phyloP scores from a whole-genome alignment of 2,888 invertebrate genomes.

The Tetramorium bicarinatum region DNA sequence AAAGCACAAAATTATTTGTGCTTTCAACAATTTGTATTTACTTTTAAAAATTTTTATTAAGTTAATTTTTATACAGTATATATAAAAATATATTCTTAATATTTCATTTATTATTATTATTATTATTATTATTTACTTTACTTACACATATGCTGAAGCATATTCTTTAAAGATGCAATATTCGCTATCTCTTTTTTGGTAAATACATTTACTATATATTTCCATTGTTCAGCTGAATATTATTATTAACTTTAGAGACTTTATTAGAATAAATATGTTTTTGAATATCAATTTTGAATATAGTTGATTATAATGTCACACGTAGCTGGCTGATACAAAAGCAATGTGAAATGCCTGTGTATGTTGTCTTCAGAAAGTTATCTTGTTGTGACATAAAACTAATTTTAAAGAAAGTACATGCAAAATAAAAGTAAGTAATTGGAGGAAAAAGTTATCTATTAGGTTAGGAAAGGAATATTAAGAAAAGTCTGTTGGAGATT shows the following conservation, averaged over 20 bases:
- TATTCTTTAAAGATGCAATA: neutral
- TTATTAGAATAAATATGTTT: neutral
- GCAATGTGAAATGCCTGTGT: neutral
- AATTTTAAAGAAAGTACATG: slow-evolving; percentile 4
- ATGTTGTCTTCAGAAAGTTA: neutral
- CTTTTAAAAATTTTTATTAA: neutral
- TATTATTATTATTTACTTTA: neutral
- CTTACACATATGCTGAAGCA: neutral
- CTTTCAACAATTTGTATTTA: neutral
- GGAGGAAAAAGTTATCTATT: neutral
- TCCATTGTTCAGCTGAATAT: neutral
- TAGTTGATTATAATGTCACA: neutral
- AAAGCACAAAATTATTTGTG: neutral
- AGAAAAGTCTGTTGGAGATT: neutral
- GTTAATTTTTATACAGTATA: too few species aligned
- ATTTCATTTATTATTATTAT: neutral
- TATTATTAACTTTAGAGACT: neutral
- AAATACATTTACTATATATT: neutral
- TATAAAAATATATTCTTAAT: neutral
- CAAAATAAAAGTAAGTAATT: neutral
- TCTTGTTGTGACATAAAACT: neutral
- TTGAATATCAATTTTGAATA: neutral
- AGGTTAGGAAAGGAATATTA: neutral
- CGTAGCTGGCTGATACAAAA: neutral
- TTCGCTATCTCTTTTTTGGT: neutral